Evolutionary conservation across 1,140 invertebrate genomes (phyloP).

Genomic region (Diabrotica virgifera): DNA sequence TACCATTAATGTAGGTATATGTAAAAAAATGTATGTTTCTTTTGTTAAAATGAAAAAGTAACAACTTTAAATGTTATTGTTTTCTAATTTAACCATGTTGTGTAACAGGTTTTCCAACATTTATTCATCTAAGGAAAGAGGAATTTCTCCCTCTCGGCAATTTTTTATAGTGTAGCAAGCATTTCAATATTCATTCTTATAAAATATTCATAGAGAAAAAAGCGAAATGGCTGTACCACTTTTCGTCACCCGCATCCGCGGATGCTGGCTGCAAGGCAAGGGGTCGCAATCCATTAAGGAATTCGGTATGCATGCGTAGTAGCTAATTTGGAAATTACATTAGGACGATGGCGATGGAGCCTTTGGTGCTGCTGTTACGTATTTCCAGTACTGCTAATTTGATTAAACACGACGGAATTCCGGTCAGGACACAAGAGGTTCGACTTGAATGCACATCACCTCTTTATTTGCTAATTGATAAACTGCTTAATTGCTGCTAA

Average conservation of each 20-base stretch:
- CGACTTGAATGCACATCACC: too few species aligned
- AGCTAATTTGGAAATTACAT: constrained; percentile 10
- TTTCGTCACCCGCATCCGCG: constrained; percentile 4
- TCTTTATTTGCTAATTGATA: too few species aligned
- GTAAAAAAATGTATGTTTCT: too few species aligned
- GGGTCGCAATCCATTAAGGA: constrained; percentile 10
- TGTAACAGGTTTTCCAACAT: too few species aligned
- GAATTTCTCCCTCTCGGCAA: too few species aligned
- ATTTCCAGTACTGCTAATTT: constrained; percentile 5
- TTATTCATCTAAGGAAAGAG: too few species aligned
- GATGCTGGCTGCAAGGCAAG: neutral
- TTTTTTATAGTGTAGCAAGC: neutral
- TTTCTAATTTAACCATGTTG: too few species aligned
- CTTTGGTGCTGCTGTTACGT: neutral
- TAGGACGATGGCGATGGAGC: neutral
- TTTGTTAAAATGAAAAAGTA: too few species aligned
- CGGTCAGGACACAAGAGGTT: neutral
- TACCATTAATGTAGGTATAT: too few species aligned
- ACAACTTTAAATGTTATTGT: too few species aligned
- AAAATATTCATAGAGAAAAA: constrained; percentile 8
- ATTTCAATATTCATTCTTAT: constrained; percentile 9
- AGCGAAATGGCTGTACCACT: constrained; percentile 7
- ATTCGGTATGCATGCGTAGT: constrained; percentile 7
- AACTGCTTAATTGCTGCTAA: too few species aligned
- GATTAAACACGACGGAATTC: neutral